phyloP scores from a whole-genome alignment of 2,113 vertebrate genomes.

The Microcebus ravelobensis region DNA sequence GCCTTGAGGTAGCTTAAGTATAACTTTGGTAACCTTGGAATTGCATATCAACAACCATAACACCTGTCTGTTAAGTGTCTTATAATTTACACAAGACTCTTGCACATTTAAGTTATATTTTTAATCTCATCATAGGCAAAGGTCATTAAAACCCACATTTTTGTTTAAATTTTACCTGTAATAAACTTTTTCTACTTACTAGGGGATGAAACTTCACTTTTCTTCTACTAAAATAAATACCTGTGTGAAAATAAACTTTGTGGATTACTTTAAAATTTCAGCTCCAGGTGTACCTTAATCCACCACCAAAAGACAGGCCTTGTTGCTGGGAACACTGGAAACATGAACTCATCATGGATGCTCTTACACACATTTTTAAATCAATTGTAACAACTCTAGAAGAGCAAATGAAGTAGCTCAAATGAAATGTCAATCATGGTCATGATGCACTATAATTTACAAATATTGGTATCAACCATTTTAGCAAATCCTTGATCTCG shows the following conservation, averaged over 20 bases:
- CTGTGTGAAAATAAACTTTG: neutral
- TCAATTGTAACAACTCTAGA: neutral
- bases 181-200: neutral
- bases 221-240: neutral
- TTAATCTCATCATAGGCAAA: neutral
- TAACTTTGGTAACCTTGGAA: neutral
- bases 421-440: neutral
- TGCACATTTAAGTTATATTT: neutral
- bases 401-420: neutral
- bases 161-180: constrained; percentile 14
- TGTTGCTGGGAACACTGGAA: neutral
- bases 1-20: neutral
- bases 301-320: neutral
- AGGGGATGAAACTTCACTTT: neutral
- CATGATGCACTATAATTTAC: neutral
- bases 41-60: neutral
- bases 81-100: neutral
- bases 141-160: neutral
- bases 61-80: neutral
- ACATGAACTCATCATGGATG: neutral
- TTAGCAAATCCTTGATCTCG: neutral
- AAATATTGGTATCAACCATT: neutral
- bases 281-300: neutral
- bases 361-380: neutral
- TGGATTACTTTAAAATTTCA: neutral